Evolutionary conservation across 2,888 invertebrate species (phyloP).

Genomic region (Oeneis ivallda): DNA sequence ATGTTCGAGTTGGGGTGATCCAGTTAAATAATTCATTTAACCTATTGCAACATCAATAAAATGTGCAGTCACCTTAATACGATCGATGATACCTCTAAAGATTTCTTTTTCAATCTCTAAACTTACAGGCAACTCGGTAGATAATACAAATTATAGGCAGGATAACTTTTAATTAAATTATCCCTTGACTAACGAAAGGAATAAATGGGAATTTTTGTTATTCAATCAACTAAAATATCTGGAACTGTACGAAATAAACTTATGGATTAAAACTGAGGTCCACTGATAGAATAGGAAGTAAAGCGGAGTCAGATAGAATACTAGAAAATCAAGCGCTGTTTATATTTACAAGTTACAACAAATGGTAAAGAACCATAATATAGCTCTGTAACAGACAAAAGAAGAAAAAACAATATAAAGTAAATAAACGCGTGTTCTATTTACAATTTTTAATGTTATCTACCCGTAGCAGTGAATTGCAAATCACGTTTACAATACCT

Average conservation of each 20-base stretch:
- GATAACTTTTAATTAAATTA: background rate
- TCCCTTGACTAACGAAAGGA: background rate
- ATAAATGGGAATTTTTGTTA: background rate
- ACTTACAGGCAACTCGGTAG: background rate
- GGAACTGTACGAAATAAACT: background rate
- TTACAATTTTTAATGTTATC: too few relatives aligned
- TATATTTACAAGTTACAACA: too few relatives aligned
- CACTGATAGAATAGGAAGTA: too few relatives aligned
- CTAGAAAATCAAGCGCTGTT: too few relatives aligned
- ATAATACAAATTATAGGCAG: background rate
- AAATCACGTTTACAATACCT: too few relatives aligned
- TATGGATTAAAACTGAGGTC: too few relatives aligned
- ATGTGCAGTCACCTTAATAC: background rate
- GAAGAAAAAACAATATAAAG: too few relatives aligned
- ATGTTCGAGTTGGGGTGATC: slow-evolving; percentile 4
- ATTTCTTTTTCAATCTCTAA: background rate
- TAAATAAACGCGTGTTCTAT: too few relatives aligned
- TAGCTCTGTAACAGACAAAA: too few relatives aligned
- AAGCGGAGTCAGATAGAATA: too few relatives aligned
- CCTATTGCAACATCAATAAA: background rate
- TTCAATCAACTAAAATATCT: background rate
- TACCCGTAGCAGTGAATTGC: too few relatives aligned
- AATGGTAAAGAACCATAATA: too few relatives aligned
- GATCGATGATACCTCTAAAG: background rate
- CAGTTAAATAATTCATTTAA: background rate